Conservation (phyloP, 2,797 vertebrate genomes). For the Euphonia xanthogaster region DNA sequence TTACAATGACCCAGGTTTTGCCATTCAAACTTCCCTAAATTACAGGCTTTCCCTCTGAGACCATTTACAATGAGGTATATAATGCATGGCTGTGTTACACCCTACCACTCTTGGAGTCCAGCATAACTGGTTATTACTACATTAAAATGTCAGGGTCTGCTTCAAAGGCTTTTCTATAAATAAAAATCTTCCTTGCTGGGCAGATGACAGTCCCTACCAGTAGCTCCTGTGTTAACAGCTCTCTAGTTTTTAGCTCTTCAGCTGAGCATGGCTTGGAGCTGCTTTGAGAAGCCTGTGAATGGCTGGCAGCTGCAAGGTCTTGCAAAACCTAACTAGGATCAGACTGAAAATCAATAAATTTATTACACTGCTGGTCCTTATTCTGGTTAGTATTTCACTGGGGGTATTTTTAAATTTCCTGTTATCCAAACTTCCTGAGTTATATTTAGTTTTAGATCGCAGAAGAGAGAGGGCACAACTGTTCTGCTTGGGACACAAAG, state of each 20-base stretch:
- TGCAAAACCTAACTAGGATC: constrained; percentile 40
- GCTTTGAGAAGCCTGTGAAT: constrained; percentile 44
- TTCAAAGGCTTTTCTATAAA: constrained; percentile 79
- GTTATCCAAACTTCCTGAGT: background rate
- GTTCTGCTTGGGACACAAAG: background rate
- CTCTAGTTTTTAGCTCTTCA: constrained; percentile 19
- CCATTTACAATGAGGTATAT: constrained; percentile 72
- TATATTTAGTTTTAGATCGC: background rate
- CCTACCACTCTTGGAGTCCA: constrained; percentile 72
- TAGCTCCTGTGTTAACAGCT: constrained; percentile 58
- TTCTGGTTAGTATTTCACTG: background rate
- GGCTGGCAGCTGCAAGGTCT: background rate
- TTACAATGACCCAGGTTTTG: constrained; percentile 75
- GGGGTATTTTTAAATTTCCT: background rate
- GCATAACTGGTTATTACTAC: constrained; percentile 76
- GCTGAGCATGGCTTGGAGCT: background rate
- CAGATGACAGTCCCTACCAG: constrained; percentile 47
- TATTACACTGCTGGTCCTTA: constrained; percentile 2
- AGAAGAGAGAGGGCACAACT: background rate
- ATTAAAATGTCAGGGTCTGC: constrained; percentile 69
- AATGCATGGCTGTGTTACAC: constrained; percentile 76
- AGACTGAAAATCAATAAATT: constrained; percentile 1
- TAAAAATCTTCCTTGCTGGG: constrained; percentile 68
- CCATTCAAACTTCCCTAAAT: constrained; percentile 75
- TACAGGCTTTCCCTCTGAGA: constrained; percentile 74